These are phyloP conservation scores for Dicerorhinus sumatrensis DNA, from an alignment of 2,113 vertebrate species.

Conservation along the genomic window DNA sequence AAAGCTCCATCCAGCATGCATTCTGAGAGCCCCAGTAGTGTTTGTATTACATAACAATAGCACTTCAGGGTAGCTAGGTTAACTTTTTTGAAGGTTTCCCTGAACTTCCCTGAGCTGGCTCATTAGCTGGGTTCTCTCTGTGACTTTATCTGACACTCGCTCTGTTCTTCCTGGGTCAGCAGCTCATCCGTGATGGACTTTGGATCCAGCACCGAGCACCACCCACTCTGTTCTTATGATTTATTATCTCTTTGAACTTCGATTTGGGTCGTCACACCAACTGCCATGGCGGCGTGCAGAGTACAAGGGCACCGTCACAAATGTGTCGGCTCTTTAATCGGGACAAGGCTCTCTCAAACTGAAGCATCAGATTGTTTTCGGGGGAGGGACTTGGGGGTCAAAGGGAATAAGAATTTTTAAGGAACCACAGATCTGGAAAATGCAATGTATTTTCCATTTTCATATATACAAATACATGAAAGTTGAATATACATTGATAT, in stretches of 20 bases:
- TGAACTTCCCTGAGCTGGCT: background rate
- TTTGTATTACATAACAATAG: accelerated
- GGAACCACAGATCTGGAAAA: background rate
- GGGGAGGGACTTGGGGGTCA: background rate
- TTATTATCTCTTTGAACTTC: no score
- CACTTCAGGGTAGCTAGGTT: accelerated
- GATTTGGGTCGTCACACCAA: background rate
- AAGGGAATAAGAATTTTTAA: background rate
- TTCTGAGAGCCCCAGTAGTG: accelerated
- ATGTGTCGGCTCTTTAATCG: background rate
- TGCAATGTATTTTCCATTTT: background rate
- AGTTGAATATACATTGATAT: no score
- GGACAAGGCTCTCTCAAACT: accelerated
- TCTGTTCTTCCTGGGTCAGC: background rate
- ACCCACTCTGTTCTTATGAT: background rate
- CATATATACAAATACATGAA: background rate
- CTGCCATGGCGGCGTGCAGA: accelerated
- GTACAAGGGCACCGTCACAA: background rate
- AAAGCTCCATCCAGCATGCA: background rate
- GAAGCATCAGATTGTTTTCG: background rate
- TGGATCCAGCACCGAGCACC: accelerated
- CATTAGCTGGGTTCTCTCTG: background rate
- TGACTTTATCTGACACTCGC: accelerated
- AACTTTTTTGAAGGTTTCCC: no score
- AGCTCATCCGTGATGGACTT: accelerated